phyloP scores from a whole-genome alignment of 2,797 vertebrate species.

The Setipinna tenuifilis region DNA sequence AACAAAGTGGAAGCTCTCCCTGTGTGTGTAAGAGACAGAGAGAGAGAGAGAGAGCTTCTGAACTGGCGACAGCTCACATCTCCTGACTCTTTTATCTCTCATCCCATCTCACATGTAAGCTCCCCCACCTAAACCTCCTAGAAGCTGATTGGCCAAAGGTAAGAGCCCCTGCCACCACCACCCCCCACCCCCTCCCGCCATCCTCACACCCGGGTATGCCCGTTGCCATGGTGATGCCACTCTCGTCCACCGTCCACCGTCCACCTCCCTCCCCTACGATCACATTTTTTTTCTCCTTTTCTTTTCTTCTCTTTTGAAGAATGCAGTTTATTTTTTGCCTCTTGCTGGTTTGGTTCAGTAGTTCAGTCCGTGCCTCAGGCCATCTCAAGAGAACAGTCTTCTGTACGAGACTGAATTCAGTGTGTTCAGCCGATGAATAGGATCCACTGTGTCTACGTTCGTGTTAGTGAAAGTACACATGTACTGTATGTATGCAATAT shows the following conservation, averaged over 20 bases:
- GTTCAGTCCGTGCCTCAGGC: background rate
- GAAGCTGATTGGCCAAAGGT: conserved; percentile 93
- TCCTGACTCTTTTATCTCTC: conserved; percentile 83
- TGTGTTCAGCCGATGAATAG: background rate
- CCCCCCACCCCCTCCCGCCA: conserved; percentile 23
- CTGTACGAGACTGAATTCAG: background rate
- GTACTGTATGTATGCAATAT: too few relatives aligned
- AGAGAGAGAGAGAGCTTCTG: conserved; percentile 8
- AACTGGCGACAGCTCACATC: conserved; percentile 44
- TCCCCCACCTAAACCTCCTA: conserved; percentile 94
- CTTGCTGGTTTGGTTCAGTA: background rate
- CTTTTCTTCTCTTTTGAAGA: conserved; percentile 23
- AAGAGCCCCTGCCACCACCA: conserved; percentile 69
- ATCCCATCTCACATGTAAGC: conserved; percentile 86
- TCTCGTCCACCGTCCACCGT: background rate
- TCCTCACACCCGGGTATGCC: background rate
- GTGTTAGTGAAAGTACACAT: too few relatives aligned
- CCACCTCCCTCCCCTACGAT: background rate
- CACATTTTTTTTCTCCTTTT: background rate
- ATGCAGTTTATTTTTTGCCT: conserved; percentile 31
- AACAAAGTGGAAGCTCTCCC: background rate
- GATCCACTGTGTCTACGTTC: background rate
- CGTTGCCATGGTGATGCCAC: conserved; percentile 9
- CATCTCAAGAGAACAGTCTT: background rate
- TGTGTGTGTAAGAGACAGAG: background rate